These are phyloP conservation scores for Horisme vitalbata DNA, from an alignment of 2,888 invertebrate genomes.

Conservation along the genomic window DNA sequence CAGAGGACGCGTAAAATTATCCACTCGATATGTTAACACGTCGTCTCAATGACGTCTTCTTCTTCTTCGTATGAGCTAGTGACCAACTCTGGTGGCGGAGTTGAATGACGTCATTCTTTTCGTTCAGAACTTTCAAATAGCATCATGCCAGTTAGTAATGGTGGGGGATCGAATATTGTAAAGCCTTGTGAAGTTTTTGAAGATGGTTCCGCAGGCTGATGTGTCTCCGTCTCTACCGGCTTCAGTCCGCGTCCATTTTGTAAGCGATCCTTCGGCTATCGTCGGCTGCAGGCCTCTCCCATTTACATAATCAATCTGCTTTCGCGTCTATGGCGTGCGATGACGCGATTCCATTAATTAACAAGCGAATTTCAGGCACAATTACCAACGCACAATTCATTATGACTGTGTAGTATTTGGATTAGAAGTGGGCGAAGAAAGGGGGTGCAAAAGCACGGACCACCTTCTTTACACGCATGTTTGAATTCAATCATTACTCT, in stretches of 20 bases:
- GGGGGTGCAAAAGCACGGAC: not conserved
- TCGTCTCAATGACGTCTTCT: constrained; percentile 34
- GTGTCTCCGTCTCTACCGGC: not conserved
- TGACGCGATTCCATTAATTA: constrained; percentile 55
- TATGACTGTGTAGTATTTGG: constrained; percentile 2
- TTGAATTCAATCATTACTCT: constrained; percentile 1
- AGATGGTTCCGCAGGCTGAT: constrained; percentile 4
- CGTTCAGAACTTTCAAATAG: no score
- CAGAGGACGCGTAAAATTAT: constrained; percentile 27
- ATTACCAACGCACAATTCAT: constrained; percentile 22
- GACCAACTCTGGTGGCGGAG: no score
- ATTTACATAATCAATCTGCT: constrained; percentile 71
- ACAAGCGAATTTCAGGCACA: constrained; percentile 24
- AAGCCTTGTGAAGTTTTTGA: constrained; percentile 16
- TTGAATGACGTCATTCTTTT: no score
- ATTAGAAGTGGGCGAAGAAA: not conserved
- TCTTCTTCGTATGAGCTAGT: constrained; percentile 38
- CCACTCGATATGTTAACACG: constrained; percentile 34
- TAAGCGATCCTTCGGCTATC: constrained; percentile 54
- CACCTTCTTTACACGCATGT: not conserved
- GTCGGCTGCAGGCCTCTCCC: constrained; percentile 56
- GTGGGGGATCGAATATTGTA: constrained; percentile 20
- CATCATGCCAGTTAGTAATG: constrained; percentile 51
- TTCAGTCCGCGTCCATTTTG: constrained; percentile 45
- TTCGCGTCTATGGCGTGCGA: constrained; percentile 46